phyloP scores from a whole-genome alignment of 2,888 invertebrate genomes.

The Pammene fasciana region DNA sequence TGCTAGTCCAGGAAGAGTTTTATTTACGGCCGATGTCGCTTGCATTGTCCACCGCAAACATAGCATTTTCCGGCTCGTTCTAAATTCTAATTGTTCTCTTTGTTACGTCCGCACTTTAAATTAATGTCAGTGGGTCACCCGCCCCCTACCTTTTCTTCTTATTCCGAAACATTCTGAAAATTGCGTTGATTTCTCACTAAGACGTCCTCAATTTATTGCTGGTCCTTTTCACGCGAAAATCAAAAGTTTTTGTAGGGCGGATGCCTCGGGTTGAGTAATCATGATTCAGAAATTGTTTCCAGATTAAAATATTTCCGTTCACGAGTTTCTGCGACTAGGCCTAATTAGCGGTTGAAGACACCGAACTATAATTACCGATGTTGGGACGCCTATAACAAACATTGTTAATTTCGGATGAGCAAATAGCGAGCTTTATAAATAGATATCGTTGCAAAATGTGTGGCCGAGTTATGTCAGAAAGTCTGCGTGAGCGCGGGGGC shows the following conservation, averaged over 20 bases:
- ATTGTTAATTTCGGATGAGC: slow-evolving; percentile 69
- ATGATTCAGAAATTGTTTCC: slow-evolving; percentile 31
- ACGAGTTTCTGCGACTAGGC: slow-evolving; percentile 48
- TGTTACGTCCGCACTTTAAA: slow-evolving; percentile 55
- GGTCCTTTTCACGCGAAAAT: slow-evolving; percentile 55
- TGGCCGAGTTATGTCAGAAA: slow-evolving; percentile 80
- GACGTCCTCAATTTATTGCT: slow-evolving; percentile 67
- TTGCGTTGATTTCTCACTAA: slow-evolving; percentile 49
- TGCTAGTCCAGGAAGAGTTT: slow-evolving; percentile 62
- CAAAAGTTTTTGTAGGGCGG: slow-evolving; percentile 44
- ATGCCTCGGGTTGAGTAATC: slow-evolving; percentile 32
- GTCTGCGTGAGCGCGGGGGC: slow-evolving; percentile 51
- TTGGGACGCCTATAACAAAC: slow-evolving; percentile 67
- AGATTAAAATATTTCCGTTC: slow-evolving; percentile 19
- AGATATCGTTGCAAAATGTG: slow-evolving; percentile 75
- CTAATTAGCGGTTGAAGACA: slow-evolving; percentile 81
- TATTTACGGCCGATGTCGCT: slow-evolving; percentile 58
- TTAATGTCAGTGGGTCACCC: slow-evolving; percentile 55
- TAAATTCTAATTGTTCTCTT: slow-evolving; percentile 58
- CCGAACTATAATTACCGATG: slow-evolving; percentile 69
- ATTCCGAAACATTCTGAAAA: slow-evolving; percentile 44
- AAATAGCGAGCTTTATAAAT: slow-evolving; percentile 71
- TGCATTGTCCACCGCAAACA: slow-evolving; percentile 51
- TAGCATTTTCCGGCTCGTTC: slow-evolving; percentile 49
- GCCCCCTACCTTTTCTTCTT: slow-evolving; percentile 44